These are phyloP conservation scores for Labroides dimidiatus DNA, from an alignment of 2,797 vertebrate genomes.

Conservation along the genomic window DNA sequence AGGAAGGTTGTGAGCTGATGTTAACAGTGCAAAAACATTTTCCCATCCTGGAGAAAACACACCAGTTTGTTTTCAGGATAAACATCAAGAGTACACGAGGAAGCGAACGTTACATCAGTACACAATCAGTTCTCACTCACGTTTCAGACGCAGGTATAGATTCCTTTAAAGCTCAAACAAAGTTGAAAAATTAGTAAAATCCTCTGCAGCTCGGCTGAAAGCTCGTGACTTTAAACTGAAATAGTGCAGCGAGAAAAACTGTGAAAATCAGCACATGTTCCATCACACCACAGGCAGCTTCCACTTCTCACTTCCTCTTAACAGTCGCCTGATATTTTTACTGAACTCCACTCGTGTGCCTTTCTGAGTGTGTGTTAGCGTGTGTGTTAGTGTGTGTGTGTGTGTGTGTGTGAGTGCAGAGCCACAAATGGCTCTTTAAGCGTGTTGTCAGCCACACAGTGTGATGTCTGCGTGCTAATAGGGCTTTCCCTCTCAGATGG, in stretches of 20 bases:
- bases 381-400: background rate
- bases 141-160: no score
- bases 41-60: background rate
- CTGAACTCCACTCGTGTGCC: conserved; percentile 12
- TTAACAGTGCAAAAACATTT: background rate
- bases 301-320: conserved; percentile 38
- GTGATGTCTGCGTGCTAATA: conserved; percentile 30
- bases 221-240: background rate
- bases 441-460: conserved; percentile 42
- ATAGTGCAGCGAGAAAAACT: conserved; percentile 5
- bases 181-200: background rate
- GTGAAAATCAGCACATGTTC: conserved; percentile 36
- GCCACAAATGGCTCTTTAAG: conserved; percentile 33
- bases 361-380: conserved; percentile 1
- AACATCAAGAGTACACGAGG: background rate
- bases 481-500: conserved; percentile 33
- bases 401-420: background rate
- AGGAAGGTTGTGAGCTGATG: background rate
- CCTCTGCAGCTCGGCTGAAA: background rate
- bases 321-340: conserved; percentile 24
- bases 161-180: no score
- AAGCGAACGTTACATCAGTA: no score
- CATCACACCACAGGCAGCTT: conserved; percentile 12
- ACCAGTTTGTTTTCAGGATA: background rate
- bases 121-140: no score